Percentiles rank a stretch among this genome's conserved stretches.
phyloP scores from a whole-genome alignment of 92 coral and sea anemone genomes.

The Siderastrea siderea region DNA sequence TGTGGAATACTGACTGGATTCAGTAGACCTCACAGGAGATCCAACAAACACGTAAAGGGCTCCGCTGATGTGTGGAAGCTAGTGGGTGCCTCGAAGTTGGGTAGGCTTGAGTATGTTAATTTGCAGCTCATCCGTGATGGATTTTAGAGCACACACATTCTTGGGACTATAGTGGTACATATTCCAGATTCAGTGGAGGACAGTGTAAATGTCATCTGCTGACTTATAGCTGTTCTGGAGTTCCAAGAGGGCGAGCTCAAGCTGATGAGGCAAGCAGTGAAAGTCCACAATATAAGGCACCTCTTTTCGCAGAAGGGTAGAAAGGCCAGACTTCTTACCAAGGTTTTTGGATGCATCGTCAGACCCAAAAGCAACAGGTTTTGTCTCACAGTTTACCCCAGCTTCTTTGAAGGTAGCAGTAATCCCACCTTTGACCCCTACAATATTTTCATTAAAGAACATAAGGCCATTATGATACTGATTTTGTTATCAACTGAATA shows the following conservation, averaged over 20 bases:
- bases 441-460: constrained; percentile 29
- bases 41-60: constrained; percentile 58
- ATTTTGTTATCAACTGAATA: not conserved
- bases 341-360: constrained; percentile 63
- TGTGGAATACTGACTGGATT: constrained; percentile 49
- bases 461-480: not conserved
- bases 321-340: constrained; percentile 45
- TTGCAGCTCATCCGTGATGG: constrained; percentile 46
- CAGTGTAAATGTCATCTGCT: constrained; percentile 29
- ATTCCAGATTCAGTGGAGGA: constrained; percentile 44
- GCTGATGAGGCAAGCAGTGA: constrained; percentile 64
- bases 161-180: constrained; percentile 47
- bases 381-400: constrained; percentile 35
- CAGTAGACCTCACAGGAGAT: constrained; percentile 5
- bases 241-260: constrained; percentile 44
- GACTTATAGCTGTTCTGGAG: constrained; percentile 41
- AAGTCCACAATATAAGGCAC: constrained; percentile 55
- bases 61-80: constrained; percentile 53
- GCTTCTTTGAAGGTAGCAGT: constrained; percentile 59
- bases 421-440: constrained; percentile 54
- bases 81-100: constrained; percentile 41
- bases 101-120: constrained; percentile 48
- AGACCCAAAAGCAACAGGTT: constrained; percentile 65
- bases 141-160: constrained; percentile 26
- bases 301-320: constrained; percentile 45